Percentiles rank a stretch among this genome's conserved stretches.
These are phyloP conservation scores for Bothrops jararaca DNA, from an alignment of 2,113 vertebrate genomes.

Conservation along the genomic window DNA sequence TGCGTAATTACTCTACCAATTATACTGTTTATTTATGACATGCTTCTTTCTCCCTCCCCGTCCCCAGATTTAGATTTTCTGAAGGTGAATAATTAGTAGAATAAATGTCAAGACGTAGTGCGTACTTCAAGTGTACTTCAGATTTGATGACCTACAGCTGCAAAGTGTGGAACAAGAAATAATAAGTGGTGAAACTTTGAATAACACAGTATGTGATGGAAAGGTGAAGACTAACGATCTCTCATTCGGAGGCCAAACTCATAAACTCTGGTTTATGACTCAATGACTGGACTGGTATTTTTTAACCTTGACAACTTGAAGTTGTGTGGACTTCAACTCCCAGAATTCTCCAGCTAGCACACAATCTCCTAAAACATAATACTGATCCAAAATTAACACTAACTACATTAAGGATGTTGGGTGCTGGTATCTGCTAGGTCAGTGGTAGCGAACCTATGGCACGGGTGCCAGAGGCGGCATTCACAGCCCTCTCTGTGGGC, in stretches of 20 bases:
- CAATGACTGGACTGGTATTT: neutral
- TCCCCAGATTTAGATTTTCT: neutral
- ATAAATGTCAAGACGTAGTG: neutral
- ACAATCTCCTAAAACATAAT: neutral
- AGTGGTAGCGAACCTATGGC: no score
- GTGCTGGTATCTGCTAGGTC: neutral
- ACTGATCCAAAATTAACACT: neutral
- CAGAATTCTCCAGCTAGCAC: neutral
- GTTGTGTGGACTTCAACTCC: neutral
- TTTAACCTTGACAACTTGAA: no score
- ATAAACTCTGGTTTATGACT: neutral
- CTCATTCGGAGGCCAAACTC: neutral
- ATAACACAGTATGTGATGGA: neutral
- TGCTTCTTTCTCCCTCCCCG: neutral
- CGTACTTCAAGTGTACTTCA: neutral
- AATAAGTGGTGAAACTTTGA: neutral
- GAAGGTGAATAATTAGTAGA: neutral
- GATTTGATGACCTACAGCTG: neutral
- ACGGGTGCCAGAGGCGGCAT: no score
- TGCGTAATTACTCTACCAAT: neutral
- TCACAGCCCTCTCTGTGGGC: no score
- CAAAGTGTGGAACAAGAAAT: neutral
- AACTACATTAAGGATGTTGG: neutral
- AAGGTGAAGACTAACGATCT: neutral
- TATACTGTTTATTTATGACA: neutral